Percentiles rank a stretch among this genome's conserved stretches.
Evolutionary conservation across 1,140 invertebrate genomes (phyloP).

Genomic region (Cydia pomonella): DNA sequence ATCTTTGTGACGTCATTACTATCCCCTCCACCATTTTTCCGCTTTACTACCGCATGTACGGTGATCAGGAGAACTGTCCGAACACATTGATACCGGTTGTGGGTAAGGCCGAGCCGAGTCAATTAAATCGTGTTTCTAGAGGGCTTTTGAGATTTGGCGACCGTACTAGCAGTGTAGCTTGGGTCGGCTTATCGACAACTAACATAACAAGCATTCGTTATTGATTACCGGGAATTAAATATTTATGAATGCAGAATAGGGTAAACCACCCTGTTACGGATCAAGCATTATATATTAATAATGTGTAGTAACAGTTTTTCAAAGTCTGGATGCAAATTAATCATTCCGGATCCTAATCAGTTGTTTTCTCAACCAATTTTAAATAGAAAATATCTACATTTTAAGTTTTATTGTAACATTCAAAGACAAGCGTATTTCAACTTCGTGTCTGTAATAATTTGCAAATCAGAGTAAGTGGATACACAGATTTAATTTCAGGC

Average conservation of each 20-base stretch:
- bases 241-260: constrained; percentile 9
- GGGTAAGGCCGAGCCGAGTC: no score
- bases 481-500: neutral
- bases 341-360: neutral
- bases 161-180: no score
- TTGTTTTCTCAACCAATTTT: neutral
- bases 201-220: neutral
- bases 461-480: neutral
- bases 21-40: no score
- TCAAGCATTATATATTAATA: neutral
- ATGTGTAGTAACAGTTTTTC: neutral
- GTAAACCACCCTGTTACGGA: neutral
- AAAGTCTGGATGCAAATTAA: neutral
- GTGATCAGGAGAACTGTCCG: no score
- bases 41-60: no score
- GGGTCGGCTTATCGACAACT: no score
- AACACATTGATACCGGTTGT: no score
- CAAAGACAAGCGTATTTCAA: neutral
- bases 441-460: neutral
- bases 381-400: no score
- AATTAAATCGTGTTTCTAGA: no score
- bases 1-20: no score
- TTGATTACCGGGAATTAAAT: neutral
- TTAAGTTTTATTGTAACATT: no score
- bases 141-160: no score